phyloP scores from a whole-genome alignment of 1,140 invertebrate species.

The Tetraneura akinire region DNA sequence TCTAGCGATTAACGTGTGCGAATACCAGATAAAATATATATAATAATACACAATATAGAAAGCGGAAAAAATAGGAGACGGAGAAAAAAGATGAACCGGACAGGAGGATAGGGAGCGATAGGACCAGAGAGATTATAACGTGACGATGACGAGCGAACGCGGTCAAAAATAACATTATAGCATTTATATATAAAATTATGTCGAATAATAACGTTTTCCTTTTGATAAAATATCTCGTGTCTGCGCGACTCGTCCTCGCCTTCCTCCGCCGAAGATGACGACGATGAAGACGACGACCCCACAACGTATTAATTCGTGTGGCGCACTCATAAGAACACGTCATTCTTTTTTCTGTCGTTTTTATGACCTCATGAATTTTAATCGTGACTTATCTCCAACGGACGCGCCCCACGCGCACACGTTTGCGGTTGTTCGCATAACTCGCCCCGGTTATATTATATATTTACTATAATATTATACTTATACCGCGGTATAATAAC shows the following conservation, averaged over 20 bases:
- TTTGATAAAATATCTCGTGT: too few species aligned
- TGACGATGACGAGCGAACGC: not conserved
- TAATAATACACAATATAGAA: too few species aligned
- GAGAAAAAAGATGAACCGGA: too few species aligned
- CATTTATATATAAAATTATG: too few species aligned
- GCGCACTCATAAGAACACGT: not conserved
- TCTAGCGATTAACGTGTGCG: not conserved
- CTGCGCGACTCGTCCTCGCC: not conserved
- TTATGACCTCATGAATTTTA: constrained; percentile 44
- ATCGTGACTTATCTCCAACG: constrained; percentile 15
- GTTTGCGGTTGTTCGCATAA: not conserved
- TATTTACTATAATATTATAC: too few species aligned
- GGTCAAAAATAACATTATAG: not conserved
- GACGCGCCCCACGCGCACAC: not conserved
- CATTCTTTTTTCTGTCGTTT: constrained; percentile 5
- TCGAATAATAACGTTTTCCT: not conserved
- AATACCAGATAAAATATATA: constrained; percentile 9
- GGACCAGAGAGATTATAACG: too few species aligned
- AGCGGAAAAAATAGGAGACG: too few species aligned
- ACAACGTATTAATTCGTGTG: constrained; percentile 4
- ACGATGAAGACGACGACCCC: too few species aligned
- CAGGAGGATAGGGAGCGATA: too few species aligned
- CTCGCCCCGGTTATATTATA: too few species aligned
- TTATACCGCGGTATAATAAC: too few species aligned
- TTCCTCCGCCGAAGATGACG: too few species aligned